Evolutionary conservation across 2,888 invertebrate species (phyloP), one percentile per base, ranked within the genome.

Genomic region (Sarcophaga rosellei): DNA sequence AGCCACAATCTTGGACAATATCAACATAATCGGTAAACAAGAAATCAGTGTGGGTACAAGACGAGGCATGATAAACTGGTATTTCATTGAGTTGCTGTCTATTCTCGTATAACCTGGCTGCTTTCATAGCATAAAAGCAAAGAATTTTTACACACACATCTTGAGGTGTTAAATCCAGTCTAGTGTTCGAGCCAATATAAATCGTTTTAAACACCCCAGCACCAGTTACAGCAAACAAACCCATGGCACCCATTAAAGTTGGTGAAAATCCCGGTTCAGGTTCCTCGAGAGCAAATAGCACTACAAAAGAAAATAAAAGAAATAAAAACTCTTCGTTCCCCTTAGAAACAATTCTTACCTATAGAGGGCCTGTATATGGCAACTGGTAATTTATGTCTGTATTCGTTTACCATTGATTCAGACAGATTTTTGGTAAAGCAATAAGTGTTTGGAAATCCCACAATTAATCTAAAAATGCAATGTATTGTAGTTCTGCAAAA

Each of bases 321-420:
- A 23, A 21, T 20, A n/a, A 35, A 57, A 25, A 59, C 17, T 69
- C 0, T 2, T 25, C 25, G 4, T 5, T 25, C 5, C 25, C 25
- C 23, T 23, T 23, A 25, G 25, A 25, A 25, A 25, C 5, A 35
- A 35, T 35, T 53, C 4, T 53, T 53, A 92, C 98, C 97, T 89
- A 99, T 97, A 0, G 98, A 98, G 0, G 99, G 99, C 76, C 98
- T 94, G 87, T 96, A 95, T 88, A 99, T 96, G 44, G 96, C 95
- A 0, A 95, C 93, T 0, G 98, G 98, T 23, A 99, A 91, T 25
- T 94, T 92, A 0, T 94, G 94, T 17, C 90, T 93, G 74, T 96
- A 95, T 75, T 97, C 96, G 35, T 95, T 94, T 0, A 98, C 94
- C 11, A 97, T 94, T 77, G 96, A 95, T 89, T 99, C 99, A 0